Base-by-base conservation (phyloP, 2,113 vertebrate genomes). In the Coracopsis vasa region DNA sequence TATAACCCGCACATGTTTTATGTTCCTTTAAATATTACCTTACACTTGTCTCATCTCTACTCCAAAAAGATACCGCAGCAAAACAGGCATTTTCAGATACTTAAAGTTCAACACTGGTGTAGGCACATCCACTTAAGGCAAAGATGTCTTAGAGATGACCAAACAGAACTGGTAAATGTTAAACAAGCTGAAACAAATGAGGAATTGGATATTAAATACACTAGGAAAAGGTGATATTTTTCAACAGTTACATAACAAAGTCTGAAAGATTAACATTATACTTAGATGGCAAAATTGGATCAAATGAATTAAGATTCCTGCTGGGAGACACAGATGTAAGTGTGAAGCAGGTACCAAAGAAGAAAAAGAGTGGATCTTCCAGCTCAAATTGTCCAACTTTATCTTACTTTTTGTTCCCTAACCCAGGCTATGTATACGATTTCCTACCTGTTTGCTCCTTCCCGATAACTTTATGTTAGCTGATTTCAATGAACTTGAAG, bases 131-230 rank as follows among this genome's bases (percentile, higher is more conserved):
- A 56, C 73, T 75, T 75, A 67, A 82, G 28, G 60, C 56, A 75
- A 92, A 83, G 54, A 35, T 35, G 9, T 27, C 51, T 74, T 66
- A 39, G 60, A 67, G 10, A 64, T 70, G 37, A 84, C 56, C 18
- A 86, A 86, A 91, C 50, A 91, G n/a, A 89, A 45, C 17, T 14
- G 37, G 17, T 19, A 92, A 86, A 51, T 54, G n/a, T 92, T 93
- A 73, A 48, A 80, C 37, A 62, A 83, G 37, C 13, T 70, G 47
- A 92, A 93, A 77, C 31, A 90, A 94, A 73, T 42, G n/a, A 83
- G 31, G 17, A 75, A 39, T 42, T 85, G 80, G 7, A 44, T 92
- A 80, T 73, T 88, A 86, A 77, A 83, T 66, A 47, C 25, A 73
- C 8, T 8, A 80, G 58, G 83, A 78, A 14, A 60, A 54, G 16